These are phyloP conservation scores for Eupeodes luniger DNA, from an alignment of 2,888 invertebrate species.

Conservation along the genomic window DNA sequence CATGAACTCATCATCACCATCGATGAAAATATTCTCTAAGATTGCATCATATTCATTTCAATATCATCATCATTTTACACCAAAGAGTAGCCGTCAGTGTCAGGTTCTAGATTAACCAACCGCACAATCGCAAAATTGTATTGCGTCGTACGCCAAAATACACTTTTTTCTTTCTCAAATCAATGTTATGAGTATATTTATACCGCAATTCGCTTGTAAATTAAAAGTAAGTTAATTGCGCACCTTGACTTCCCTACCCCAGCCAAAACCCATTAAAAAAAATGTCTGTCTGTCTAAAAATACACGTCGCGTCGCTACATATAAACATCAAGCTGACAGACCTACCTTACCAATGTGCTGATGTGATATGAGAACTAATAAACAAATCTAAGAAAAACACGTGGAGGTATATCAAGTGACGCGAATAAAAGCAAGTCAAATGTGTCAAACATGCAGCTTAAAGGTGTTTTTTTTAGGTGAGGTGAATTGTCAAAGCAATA, in stretches of 20 bases:
- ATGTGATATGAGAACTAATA: neutral
- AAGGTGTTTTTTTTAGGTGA: too few species aligned
- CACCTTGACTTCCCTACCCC: neutral
- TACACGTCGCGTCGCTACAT: neutral
- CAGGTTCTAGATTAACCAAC: constrained; percentile 16
- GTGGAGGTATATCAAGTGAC: constrained; percentile 19
- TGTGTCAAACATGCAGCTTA: neutral
- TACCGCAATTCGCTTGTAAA: neutral
- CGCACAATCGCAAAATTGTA: constrained; percentile 28
- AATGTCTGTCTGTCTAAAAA: neutral
- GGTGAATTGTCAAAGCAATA: neutral
- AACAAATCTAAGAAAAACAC: neutral
- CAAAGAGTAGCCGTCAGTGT: neutral
- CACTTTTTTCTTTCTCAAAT: neutral
- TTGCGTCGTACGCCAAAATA: constrained; percentile 21
- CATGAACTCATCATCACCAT: constrained; percentile 29
- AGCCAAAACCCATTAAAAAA: neutral
- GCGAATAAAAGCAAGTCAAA: neutral
- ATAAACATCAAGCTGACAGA: neutral
- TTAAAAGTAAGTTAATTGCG: neutral
- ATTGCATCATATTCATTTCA: constrained; percentile 25
- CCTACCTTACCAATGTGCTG: neutral
- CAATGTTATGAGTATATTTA: neutral
- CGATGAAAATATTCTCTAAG: constrained; percentile 3
- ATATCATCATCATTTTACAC: constrained; percentile 1